Conservation (phyloP, 2,888 invertebrate species). For the Athetis lepigone region DNA sequence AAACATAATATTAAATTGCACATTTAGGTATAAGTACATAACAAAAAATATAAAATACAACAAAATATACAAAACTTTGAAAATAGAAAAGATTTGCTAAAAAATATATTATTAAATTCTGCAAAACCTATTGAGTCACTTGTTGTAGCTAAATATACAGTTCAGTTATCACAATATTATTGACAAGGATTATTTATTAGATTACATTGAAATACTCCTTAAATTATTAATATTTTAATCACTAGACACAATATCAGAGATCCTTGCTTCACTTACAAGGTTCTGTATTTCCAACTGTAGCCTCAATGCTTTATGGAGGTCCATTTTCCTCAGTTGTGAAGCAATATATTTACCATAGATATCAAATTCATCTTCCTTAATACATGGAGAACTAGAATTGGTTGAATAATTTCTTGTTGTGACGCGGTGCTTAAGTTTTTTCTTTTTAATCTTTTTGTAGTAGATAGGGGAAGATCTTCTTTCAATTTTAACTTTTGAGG, state of each 20-base stretch:
- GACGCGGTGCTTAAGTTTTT: slow-evolving; percentile 71
- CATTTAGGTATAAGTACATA: slow-evolving; percentile 2
- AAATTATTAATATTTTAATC: slow-evolving; percentile 37
- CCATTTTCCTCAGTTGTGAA: slow-evolving; percentile 77
- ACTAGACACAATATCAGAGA: slow-evolving; percentile 67
- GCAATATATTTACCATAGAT: slow-evolving; percentile 82
- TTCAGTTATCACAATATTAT: slow-evolving; percentile 31
- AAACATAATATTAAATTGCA: slow-evolving; percentile 30
- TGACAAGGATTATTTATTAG: slow-evolving; percentile 11
- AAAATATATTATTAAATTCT: slow-evolving; percentile 5
- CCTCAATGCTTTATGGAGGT: slow-evolving; percentile 74
- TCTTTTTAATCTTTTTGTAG: slow-evolving; percentile 75
- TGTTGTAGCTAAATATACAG: slow-evolving; percentile 24
- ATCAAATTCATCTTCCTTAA: slow-evolving; percentile 81
- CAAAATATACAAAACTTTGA: neutral
- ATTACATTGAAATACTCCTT: neutral
- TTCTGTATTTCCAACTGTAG: slow-evolving; percentile 79
- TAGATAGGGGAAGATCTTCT: slow-evolving; percentile 56
- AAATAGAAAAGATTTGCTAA: neutral
- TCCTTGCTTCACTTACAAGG: slow-evolving; percentile 77
- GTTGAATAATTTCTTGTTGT: slow-evolving; percentile 63
- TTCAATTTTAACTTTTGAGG: slow-evolving; percentile 67
- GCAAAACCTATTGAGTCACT: neutral
- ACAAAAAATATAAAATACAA: slow-evolving; percentile 15
- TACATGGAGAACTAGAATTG: slow-evolving; percentile 58